Percentiles rank a stretch among this genome's conserved stretches.
phyloP scores from a whole-genome alignment of 2,113 vertebrate species.

The Coryphaenoides rupestris region DNA sequence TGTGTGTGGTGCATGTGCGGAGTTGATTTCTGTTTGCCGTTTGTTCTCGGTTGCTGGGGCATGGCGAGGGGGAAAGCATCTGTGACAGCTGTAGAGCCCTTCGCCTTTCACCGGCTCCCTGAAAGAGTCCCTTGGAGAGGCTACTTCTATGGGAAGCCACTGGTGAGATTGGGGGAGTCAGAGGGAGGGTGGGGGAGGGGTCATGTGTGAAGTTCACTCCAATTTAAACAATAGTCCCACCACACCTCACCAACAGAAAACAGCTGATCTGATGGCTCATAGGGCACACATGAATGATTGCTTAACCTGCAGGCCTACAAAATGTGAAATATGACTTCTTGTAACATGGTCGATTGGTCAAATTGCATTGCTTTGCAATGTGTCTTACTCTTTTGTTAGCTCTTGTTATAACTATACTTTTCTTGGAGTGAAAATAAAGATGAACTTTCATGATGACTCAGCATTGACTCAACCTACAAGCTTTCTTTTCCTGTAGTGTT shows the following conservation, averaged over 20 bases:
- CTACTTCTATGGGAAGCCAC: neutral
- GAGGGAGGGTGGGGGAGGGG: constrained; percentile 8
- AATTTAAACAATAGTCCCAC: neutral
- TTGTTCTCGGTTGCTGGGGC: constrained; percentile 28
- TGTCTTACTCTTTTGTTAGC: too few species aligned
- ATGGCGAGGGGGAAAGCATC: constrained; percentile 12
- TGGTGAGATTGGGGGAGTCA: neutral
- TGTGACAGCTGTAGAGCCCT: constrained; percentile 43
- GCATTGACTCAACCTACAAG: too few species aligned
- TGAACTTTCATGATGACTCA: too few species aligned
- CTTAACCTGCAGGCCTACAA: too few species aligned
- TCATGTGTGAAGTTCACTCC: constrained; percentile 37
- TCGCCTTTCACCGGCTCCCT: neutral
- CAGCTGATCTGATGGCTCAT: neutral
- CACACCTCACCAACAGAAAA: neutral
- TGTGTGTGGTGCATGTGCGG: neutral
- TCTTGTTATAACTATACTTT: too few species aligned
- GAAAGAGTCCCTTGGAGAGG: constrained; percentile 1
- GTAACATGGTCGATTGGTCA: too few species aligned
- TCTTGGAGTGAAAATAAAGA: too few species aligned
- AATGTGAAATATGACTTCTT: too few species aligned
- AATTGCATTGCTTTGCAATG: too few species aligned
- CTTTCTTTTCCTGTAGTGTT: too few species aligned
- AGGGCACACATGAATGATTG: too few species aligned
- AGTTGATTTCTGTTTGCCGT: constrained; percentile 19